These are phyloP conservation scores for Periophthalmus modestus DNA, from an alignment of 2,113 vertebrate species.

Conservation along the genomic window DNA sequence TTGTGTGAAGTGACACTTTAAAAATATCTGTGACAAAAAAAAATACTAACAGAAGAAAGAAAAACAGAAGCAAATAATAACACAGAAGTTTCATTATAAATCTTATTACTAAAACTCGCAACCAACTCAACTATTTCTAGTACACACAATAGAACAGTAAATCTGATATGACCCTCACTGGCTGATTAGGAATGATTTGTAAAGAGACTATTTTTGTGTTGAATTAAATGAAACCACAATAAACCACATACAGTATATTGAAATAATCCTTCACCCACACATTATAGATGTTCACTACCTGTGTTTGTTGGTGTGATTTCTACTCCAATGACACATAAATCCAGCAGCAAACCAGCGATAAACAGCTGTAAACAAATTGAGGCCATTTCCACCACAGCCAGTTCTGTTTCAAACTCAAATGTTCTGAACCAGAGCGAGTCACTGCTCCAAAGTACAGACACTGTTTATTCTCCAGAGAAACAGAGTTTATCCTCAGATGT, in stretches of 20 bases:
- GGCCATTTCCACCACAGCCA: slow-evolving; percentile 54
- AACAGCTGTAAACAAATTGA: slow-evolving; percentile 50
- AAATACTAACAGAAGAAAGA: too few species aligned
- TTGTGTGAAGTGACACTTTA: too few species aligned
- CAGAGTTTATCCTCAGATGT: slow-evolving; percentile 17
- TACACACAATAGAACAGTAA: too few species aligned
- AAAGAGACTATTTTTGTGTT: not conserved
- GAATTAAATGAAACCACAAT: not conserved
- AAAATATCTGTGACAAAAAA: too few species aligned
- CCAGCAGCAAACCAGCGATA: slow-evolving; percentile 38
- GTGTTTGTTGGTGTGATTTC: slow-evolving; percentile 44
- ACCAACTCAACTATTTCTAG: too few species aligned
- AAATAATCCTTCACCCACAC: not conserved
- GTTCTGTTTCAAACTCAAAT: slow-evolving; percentile 16
- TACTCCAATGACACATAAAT: slow-evolving; percentile 17
- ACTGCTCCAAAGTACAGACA: slow-evolving; percentile 73
- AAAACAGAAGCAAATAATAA: too few species aligned
- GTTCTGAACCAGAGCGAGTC: slow-evolving; percentile 16
- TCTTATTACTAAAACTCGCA: too few species aligned
- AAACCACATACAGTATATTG: not conserved
- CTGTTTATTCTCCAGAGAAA: slow-evolving; percentile 59
- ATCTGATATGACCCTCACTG: too few species aligned
- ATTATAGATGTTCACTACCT: slow-evolving; percentile 39
- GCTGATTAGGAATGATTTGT: too few species aligned
- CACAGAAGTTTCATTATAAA: too few species aligned